phyloP scores from a whole-genome alignment of 2,888 invertebrate genomes.

The Dasypogon diadema region DNA sequence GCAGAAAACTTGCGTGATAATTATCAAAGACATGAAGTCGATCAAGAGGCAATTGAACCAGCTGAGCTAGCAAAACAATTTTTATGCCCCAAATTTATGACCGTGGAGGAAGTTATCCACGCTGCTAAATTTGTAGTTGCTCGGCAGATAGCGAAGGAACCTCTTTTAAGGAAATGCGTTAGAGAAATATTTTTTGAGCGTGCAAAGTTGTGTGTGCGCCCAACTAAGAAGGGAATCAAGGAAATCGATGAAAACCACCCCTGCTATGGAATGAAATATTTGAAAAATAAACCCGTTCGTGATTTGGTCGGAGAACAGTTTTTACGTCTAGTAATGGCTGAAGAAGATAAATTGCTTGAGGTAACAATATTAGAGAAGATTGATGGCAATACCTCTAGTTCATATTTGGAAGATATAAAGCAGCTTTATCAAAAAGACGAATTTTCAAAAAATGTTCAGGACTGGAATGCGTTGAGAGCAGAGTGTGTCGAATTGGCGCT shows the following conservation, averaged over 20 bases:
- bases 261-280: constrained; percentile 88
- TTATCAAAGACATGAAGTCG: constrained; percentile 95
- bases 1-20: constrained; percentile 96
- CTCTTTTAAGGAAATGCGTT: constrained; percentile 85
- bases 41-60: constrained; percentile 90
- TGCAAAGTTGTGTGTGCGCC: constrained; percentile 82
- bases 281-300: constrained; percentile 92
- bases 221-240: constrained; percentile 92
- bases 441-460: constrained; percentile 92
- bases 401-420: constrained; percentile 90
- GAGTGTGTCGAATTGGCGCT: constrained; percentile 91
- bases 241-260: constrained; percentile 96
- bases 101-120: constrained; percentile 85
- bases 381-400: constrained; percentile 81
- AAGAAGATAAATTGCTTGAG: constrained; percentile 84
- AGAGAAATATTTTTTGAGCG: constrained; percentile 90
- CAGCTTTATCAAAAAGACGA: constrained; percentile 81
- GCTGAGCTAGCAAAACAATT: constrained; percentile 85
- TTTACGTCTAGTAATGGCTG: constrained; percentile 83
- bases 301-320: constrained; percentile 92
- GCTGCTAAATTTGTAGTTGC: constrained; percentile 96
- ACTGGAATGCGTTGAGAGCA: constrained; percentile 93
- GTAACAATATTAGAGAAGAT: constrained; percentile 80
- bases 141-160: constrained; percentile 92
- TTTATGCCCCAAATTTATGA: constrained; percentile 75